A percentile compares a stretch with the other conserved stretches of the same genome.
Evolutionary conservation across 1,140 invertebrate species (phyloP).

Genomic region (Bombus sylvicola): DNA sequence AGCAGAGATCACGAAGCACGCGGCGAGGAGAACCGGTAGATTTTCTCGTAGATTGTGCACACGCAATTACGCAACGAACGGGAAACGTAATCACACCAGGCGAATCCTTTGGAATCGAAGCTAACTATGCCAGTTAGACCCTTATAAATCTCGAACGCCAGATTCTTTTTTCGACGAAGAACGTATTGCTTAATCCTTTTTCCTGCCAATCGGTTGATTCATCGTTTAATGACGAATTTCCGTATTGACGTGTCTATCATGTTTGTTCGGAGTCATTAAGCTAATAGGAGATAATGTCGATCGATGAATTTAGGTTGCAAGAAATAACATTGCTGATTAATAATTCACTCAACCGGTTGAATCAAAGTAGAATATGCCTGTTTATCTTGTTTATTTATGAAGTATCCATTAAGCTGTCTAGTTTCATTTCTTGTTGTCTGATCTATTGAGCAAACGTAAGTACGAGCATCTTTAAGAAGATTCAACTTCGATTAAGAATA

Average conservation of each 20-base stretch:
- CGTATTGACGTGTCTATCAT: neutral
- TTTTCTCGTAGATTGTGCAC: conserved; percentile 67
- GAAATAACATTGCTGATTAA: neutral
- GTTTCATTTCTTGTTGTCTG: neutral
- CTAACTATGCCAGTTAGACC: conserved; percentile 16
- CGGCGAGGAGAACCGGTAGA: conserved; percentile 56
- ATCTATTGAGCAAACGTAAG: neutral
- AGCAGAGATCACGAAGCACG: conserved; percentile 52
- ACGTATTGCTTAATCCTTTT: neutral
- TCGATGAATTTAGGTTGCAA: neutral
- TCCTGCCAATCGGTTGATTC: neutral
- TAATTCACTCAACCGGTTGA: neutral
- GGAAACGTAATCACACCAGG: conserved; percentile 43
- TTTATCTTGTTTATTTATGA: neutral
- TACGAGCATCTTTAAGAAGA: neutral
- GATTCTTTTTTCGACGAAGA: too few relatives aligned
- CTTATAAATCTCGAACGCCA: conserved; percentile 22
- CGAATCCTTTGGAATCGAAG: conserved; percentile 26
- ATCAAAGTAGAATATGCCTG: neutral
- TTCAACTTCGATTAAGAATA: neutral
- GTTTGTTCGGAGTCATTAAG: neutral
- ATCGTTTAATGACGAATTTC: neutral
- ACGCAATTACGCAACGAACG: conserved; percentile 74
- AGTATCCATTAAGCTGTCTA: too few relatives aligned
- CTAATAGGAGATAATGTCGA: neutral